phyloP scores from a whole-genome alignment of 2,113 vertebrate genomes.

The Australoheros scitulus region DNA sequence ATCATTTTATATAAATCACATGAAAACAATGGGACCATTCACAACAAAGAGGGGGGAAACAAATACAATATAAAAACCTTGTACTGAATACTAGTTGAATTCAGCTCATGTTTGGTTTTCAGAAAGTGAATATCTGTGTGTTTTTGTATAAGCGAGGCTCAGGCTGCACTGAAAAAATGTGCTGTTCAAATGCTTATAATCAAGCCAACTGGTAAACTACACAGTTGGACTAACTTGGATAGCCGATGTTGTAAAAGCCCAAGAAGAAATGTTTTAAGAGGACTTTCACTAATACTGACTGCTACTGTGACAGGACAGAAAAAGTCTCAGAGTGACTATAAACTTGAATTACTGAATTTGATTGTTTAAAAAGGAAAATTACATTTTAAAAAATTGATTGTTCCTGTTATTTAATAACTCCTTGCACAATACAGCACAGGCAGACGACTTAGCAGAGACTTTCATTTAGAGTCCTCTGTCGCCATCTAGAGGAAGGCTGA shows the following conservation, averaged over 20 bases:
- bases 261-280: neutral
- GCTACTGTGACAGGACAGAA: neutral
- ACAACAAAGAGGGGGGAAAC: neutral
- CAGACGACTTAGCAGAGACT: neutral
- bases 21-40: neutral
- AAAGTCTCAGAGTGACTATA: neutral
- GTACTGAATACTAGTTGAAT: neutral
- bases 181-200: neutral
- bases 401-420: neutral
- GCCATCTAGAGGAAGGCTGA: conserved; percentile 55
- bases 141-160: neutral
- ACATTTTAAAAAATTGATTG: no score
- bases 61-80: neutral
- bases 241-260: neutral
- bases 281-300: neutral
- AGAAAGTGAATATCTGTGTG: neutral
- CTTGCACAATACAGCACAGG: neutral
- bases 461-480: neutral
- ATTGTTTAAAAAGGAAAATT: no score
- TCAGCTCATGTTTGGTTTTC: neutral
- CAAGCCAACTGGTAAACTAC: neutral
- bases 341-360: neutral
- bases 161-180: neutral
- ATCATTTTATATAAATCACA: neutral
- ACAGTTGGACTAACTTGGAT: neutral